Evolutionary conservation across 2,797 vertebrate species (phyloP), one percentile per base, ranked within the genome.

Genomic region (Fistularia tabacaria): DNA sequence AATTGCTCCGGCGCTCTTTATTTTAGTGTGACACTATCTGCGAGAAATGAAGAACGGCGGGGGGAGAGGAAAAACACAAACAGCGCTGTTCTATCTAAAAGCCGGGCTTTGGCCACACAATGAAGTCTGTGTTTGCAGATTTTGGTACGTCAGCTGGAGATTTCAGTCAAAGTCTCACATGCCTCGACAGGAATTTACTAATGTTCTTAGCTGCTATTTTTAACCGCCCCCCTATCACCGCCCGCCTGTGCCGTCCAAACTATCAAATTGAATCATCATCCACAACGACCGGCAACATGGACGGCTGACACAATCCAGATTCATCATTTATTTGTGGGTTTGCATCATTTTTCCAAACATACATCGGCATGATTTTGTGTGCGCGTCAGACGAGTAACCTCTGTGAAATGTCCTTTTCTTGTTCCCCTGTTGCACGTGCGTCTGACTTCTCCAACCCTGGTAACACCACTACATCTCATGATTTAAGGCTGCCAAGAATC

Each of bases 401-500:
- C 2, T 25, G 25, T 25, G 25, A 25, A 25, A 25, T 25, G 25
- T 25, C 25, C 5, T 25, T 25, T 25, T 25, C 2, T 25, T 5
- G 9, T 6, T 11, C 42, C 42, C 9, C 10, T 49, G 12, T 15
- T 65, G 52, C 56, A 13, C 7, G 39, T 57, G 45, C 54, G 39
- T 62, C 51, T 61, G 38, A 42, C 15, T 53, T 58, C 59, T 63
- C 51, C 53, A 59, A 25, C 42, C 38, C 36, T 3, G 14, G 60
- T 69, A 59, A 74, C 66, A 73, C 53, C 55, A 62, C 80, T 69
- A 62, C 55, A 74, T 59, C 53, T 80, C 42, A 41, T 80, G 80
- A 87, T 82, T 85, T 77, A 83, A 57, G 59, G 62, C 45, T 49
- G 62, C 70, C 76, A 73, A 11, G 73, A 62, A 52, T 67, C 25